These are phyloP conservation scores for Cyclina sinensis DNA, from an alignment of 1,140 invertebrate species.

Conservation along the genomic window DNA sequence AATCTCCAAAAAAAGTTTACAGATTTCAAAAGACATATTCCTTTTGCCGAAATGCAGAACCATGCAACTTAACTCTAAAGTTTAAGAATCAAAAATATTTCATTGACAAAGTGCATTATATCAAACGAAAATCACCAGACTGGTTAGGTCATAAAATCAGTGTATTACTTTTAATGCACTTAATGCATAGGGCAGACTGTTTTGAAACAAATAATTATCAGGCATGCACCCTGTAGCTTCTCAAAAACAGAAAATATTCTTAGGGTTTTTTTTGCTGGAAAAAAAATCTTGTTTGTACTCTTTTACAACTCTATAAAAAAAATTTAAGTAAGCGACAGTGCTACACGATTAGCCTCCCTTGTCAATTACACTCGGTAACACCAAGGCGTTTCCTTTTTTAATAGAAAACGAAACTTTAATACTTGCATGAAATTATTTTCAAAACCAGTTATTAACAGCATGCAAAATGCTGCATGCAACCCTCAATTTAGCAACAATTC, in stretches of 20 bases:
- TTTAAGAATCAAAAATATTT: too few species aligned
- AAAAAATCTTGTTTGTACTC: neutral
- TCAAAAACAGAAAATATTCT: constrained; percentile 4
- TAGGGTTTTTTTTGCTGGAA: neutral
- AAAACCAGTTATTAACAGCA: neutral
- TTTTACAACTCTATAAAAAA: neutral
- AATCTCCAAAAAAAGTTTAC: too few species aligned
- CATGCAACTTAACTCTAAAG: neutral
- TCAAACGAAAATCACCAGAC: constrained; percentile 12
- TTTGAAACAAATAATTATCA: neutral
- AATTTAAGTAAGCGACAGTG: neutral
- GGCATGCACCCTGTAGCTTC: neutral
- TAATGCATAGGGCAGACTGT: neutral
- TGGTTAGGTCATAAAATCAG: constrained; percentile 11
- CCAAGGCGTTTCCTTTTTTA: neutral
- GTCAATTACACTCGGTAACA: neutral
- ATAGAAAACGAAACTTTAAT: neutral
- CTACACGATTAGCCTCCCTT: neutral
- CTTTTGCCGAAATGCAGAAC: neutral
- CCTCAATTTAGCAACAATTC: neutral
- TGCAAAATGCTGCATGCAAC: constrained; percentile 24
- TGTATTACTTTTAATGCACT: neutral
- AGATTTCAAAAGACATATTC: too few species aligned
- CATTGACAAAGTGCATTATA: neutral
- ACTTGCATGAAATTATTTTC: neutral